phyloP scores from a whole-genome alignment of 2,797 vertebrate genomes.

The Sebastes iracundus region DNA sequence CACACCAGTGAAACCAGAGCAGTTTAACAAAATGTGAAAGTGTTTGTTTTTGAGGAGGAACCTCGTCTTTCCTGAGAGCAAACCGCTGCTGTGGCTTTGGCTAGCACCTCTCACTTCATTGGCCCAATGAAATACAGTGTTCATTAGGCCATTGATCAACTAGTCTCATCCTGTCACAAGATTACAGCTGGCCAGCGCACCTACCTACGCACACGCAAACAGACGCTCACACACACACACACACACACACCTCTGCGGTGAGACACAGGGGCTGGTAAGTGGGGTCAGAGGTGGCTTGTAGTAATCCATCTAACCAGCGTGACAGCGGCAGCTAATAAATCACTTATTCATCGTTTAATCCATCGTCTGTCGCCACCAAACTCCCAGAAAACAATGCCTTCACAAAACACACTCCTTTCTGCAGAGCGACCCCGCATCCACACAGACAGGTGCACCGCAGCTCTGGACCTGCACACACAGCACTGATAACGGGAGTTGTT shows the following conservation, averaged over 20 bases:
- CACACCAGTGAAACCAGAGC: neutral
- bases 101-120: constrained; percentile 76
- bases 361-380: constrained; percentile 82
- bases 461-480: neutral
- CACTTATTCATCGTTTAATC: constrained; percentile 90
- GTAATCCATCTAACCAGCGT: constrained; percentile 89
- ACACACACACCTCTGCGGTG: constrained; percentile 61
- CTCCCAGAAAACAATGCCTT: constrained; percentile 81
- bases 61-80: constrained; percentile 16
- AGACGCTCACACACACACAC: constrained; percentile 49
- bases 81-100: constrained; percentile 35
- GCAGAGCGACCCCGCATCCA: constrained; percentile 1
- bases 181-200: constrained; percentile 84
- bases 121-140: constrained; percentile 85
- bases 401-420: constrained; percentile 46
- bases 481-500: neutral
- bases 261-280: constrained; percentile 82
- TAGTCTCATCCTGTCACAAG: constrained; percentile 86
- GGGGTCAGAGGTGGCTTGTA: constrained; percentile 87
- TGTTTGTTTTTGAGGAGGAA: constrained; percentile 33
- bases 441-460: constrained; percentile 38
- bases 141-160: constrained; percentile 89
- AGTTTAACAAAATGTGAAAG: constrained; percentile 13
- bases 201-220: constrained; percentile 59
- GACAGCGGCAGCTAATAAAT: constrained; percentile 90